Conservation (phyloP, 2,797 vertebrate genomes). For the Pteropus rufus region DNA sequence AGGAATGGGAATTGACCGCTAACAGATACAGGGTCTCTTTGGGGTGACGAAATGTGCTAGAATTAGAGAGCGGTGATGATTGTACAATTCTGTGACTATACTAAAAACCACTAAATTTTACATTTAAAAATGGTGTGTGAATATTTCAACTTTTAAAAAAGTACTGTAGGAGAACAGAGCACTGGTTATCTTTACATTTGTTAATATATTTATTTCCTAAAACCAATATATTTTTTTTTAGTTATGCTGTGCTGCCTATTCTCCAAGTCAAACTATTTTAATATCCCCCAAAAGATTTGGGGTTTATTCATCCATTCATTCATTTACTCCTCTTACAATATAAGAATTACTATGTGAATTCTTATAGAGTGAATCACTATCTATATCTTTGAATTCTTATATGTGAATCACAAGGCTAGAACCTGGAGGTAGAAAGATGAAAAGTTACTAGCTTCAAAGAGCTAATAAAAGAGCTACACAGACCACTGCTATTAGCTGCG, state of each 20-base stretch:
- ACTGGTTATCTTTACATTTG: not conserved
- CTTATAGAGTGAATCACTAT: not conserved
- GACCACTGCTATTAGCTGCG: not conserved
- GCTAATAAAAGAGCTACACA: not conserved
- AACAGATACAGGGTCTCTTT: not conserved
- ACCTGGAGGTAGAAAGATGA: not conserved
- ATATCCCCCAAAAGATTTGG: not conserved
- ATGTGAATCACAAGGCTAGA: not conserved
- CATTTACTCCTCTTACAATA: not conserved
- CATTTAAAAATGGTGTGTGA: not conserved
- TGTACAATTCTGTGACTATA: not conserved
- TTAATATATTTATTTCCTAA: not conserved
- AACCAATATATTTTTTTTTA: not conserved
- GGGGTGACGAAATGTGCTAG: not conserved
- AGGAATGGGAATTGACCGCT: not conserved
- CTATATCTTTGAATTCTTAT: not conserved
- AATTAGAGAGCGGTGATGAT: not conserved
- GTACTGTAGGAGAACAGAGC: not conserved
- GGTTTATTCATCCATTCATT: not conserved
- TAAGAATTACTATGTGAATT: not conserved
- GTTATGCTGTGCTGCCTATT: not conserved
- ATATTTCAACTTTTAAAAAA: not conserved
- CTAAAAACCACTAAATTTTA: not conserved
- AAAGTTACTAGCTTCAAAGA: not conserved
- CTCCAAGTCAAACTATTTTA: not conserved